These are phyloP conservation scores for Pristis pectinata DNA, from an alignment of 2,797 vertebrate species.

Conservation along the genomic window DNA sequence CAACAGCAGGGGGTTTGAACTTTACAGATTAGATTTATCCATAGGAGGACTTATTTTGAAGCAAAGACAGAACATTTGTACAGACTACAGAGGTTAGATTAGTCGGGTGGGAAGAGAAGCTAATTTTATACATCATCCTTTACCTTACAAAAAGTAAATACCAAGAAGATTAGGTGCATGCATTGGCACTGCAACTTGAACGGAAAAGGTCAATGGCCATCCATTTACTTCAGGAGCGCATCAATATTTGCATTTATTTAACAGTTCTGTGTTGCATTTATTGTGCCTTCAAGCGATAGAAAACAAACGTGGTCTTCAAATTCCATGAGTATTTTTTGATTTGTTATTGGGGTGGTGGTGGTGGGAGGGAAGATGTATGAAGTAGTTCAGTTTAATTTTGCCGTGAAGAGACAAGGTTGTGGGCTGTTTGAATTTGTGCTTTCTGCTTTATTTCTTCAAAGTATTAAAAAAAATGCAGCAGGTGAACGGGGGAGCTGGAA, in stretches of 20 bases:
- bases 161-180: background rate
- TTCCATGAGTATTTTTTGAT: conserved; percentile 2
- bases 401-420: background rate
- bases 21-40: background rate
- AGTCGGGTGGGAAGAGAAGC: background rate
- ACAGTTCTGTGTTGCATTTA: conserved; percentile 18
- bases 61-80: background rate
- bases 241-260: background rate
- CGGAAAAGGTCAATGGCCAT: background rate
- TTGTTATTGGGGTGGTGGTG: background rate
- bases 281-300: background rate
- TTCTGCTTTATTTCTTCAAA: background rate
- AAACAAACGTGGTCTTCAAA: conserved; percentile 15
- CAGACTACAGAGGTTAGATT: background rate
- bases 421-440: background rate
- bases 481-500: background rate
- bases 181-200: background rate
- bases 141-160: background rate
- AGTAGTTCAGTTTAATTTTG: background rate
- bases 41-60: background rate
- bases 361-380: background rate
- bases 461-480: background rate
- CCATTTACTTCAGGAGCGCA: background rate
- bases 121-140: background rate
- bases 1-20: background rate